phyloP scores from a whole-genome alignment of 2,888 invertebrate species.

The Acleris sparsana region DNA sequence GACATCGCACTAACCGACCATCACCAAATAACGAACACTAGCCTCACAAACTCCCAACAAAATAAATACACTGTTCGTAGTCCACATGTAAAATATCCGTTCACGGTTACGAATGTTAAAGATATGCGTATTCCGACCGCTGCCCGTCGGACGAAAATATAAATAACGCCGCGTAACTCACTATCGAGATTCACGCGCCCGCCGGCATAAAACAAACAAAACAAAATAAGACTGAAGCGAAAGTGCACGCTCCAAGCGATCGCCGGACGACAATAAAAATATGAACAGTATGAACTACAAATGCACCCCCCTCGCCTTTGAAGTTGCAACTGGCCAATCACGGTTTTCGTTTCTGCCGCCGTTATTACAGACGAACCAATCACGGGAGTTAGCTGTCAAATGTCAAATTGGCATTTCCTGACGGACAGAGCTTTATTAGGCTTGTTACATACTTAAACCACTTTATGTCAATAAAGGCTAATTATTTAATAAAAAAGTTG shows the following conservation, averaged over 20 bases:
- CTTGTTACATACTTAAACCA: conserved; percentile 23
- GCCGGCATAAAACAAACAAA: conserved; percentile 37
- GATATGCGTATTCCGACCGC: conserved; percentile 32
- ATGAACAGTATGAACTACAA: conserved; percentile 28
- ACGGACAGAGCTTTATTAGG: conserved; percentile 32
- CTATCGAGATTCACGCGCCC: conserved; percentile 37
- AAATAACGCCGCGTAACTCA: conserved; percentile 35
- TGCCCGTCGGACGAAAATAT: conserved; percentile 34
- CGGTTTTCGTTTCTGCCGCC: conserved; percentile 23
- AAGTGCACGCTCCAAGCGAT: conserved; percentile 29
- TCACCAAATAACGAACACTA: conserved; percentile 34
- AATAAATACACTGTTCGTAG: conserved; percentile 31
- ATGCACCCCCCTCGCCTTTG: conserved; percentile 27
- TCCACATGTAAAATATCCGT: conserved; percentile 36
- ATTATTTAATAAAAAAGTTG: background rate
- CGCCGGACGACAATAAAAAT: conserved; percentile 33
- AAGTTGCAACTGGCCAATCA: conserved; percentile 28
- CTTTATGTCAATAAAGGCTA: background rate
- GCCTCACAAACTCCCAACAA: conserved; percentile 34
- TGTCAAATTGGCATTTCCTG: conserved; percentile 34
- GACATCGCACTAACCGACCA: conserved; percentile 57
- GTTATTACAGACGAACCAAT: conserved; percentile 30
- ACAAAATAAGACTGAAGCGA: conserved; percentile 36
- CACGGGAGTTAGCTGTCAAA: conserved; percentile 26
- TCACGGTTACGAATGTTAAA: conserved; percentile 35